These are phyloP conservation scores for Pegea sp. DNA, from an alignment of 23 tunicate species.

Conservation along the genomic window DNA sequence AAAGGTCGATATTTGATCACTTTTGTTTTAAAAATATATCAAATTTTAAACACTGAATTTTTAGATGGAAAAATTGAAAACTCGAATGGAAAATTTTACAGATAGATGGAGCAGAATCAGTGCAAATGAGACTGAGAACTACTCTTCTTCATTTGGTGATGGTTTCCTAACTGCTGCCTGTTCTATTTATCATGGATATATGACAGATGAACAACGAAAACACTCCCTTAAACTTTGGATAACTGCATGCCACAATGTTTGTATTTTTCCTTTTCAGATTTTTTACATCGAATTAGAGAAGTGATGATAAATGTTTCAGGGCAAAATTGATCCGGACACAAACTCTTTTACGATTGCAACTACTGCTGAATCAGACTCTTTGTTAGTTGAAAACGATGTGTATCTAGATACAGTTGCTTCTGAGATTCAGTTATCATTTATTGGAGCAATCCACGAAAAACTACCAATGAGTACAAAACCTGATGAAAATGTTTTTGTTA, in stretches of 20 bases:
- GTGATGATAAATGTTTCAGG: no score
- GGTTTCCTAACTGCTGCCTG: constrained; percentile 50
- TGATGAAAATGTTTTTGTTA: no score
- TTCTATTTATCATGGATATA: constrained; percentile 28
- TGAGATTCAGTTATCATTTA: no score
- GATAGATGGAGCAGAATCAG: constrained; percentile 7
- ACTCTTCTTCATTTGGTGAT: constrained; percentile 49
- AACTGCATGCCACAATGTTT: constrained; percentile 19
- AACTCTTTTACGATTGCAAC: no score
- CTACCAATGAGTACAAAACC: no score
- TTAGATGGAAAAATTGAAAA: constrained; percentile 33
- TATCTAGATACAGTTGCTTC: not conserved
- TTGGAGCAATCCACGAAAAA: no score
- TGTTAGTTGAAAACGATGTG: constrained; percentile 1
- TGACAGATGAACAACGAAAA: constrained; percentile 17
- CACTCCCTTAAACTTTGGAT: constrained; percentile 31
- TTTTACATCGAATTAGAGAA: no score
- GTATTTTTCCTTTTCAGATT: not conserved
- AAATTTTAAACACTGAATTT: no score
- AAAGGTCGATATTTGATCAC: constrained; percentile 13
- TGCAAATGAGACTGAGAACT: no score
- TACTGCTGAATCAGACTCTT: not conserved
- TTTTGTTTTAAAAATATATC: no score
- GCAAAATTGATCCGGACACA: no score
- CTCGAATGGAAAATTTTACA: constrained; percentile 27